These are phyloP conservation scores for Crypturellus tataupa DNA, from an alignment of 2,797 vertebrate species.

Conservation along the genomic window DNA sequence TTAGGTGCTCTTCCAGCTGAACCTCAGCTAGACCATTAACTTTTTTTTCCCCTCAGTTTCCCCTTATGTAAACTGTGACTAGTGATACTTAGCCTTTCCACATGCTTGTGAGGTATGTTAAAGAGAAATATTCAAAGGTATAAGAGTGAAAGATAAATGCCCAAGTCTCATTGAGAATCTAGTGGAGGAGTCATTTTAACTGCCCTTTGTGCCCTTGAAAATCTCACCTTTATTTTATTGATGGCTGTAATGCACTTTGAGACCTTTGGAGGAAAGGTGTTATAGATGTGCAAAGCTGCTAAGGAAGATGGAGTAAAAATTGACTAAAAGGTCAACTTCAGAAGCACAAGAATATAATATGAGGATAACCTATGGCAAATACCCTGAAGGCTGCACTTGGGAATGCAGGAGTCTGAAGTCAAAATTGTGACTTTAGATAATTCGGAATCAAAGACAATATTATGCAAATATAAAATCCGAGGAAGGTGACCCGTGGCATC, in stretches of 20 bases:
- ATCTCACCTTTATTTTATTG: constrained; percentile 27
- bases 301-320: constrained; percentile 24
- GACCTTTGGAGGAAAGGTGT: constrained; percentile 21
- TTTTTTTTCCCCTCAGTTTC: constrained; percentile 1
- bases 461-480: neutral
- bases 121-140: neutral
- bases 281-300: constrained; percentile 8
- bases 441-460: neutral
- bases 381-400: constrained; percentile 18
- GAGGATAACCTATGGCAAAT: constrained; percentile 40
- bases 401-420: neutral
- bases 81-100: neutral
- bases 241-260: constrained; percentile 8
- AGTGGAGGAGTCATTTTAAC: neutral
- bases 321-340: constrained; percentile 46
- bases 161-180: neutral
- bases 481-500: neutral
- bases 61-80: neutral
- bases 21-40: neutral
- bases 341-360: constrained; percentile 28
- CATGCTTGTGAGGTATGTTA: neutral
- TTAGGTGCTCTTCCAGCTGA: neutral
- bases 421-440: constrained; percentile 15
- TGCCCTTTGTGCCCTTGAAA: neutral
- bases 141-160: neutral